Percentiles rank a stretch among this genome's conserved stretches.
Conservation (phyloP, 2,888 invertebrate genomes). For the Hoplodrina ambigua region DNA sequence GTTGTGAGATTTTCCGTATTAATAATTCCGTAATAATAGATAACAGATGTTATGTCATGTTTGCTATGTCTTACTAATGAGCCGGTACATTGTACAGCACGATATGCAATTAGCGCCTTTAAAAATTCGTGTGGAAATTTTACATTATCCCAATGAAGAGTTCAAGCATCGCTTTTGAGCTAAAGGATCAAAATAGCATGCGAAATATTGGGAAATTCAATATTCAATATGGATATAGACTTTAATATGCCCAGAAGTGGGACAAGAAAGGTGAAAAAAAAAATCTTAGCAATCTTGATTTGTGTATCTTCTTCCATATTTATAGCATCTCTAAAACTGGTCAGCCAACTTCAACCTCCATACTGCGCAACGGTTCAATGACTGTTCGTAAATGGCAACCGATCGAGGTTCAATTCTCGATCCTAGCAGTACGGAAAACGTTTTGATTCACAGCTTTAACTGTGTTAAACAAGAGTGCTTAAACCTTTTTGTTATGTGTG, state of each 20-base stretch:
- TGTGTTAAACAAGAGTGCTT: slow-evolving; percentile 29
- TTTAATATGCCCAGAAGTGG: too few species aligned
- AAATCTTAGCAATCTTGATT: too few species aligned
- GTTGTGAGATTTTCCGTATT: slow-evolving; percentile 21
- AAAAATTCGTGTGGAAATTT: slow-evolving; percentile 20
- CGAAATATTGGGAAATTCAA: neutral
- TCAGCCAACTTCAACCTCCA: slow-evolving; percentile 6
- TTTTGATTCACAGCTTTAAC: slow-evolving; percentile 42
- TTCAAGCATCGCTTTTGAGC: neutral
- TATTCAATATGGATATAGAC: too few species aligned
- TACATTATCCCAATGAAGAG: neutral
- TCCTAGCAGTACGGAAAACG: slow-evolving; percentile 47
- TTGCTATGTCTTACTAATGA: slow-evolving; percentile 18
- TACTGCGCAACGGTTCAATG: slow-evolving; percentile 60
- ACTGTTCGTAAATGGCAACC: slow-evolving; percentile 49
- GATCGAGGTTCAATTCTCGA: slow-evolving; percentile 56
- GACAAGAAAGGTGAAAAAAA: too few species aligned
- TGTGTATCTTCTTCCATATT: slow-evolving; percentile 3
- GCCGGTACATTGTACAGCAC: slow-evolving; percentile 13
- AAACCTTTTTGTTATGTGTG: slow-evolving; percentile 50
- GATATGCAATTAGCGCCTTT: slow-evolving; percentile 22
- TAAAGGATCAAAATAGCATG: neutral
- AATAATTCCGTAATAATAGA: slow-evolving; percentile 16
- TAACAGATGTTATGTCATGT: slow-evolving; percentile 42
- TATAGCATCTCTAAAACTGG: slow-evolving; percentile 14